A percentile compares a stretch with the other conserved stretches of the same genome.
These are phyloP conservation scores for Odontamblyopus lacepedii DNA, from an alignment of 2,797 vertebrate genomes.

Conservation along the genomic window DNA sequence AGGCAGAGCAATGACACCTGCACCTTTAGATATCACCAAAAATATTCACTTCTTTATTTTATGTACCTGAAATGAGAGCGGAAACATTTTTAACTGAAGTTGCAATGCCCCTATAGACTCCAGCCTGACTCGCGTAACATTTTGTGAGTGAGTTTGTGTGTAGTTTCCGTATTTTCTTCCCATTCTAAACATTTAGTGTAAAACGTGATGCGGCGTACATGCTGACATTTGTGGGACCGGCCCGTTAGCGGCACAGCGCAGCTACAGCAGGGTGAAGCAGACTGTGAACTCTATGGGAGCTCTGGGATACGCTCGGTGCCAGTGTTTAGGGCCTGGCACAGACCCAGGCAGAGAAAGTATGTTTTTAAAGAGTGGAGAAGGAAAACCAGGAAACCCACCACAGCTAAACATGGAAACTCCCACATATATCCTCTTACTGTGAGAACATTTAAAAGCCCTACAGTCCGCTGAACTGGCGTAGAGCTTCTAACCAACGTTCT, in stretches of 20 bases:
- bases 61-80: no score
- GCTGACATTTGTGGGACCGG: background rate
- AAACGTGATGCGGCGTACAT: background rate
- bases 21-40: no score
- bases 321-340: background rate
- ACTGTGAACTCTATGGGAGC: background rate
- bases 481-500: no score
- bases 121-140: no score
- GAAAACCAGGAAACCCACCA: constrained; percentile 15
- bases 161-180: background rate
- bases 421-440: background rate
- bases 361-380: constrained; percentile 3
- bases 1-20: no score
- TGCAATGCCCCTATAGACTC: no score
- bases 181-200: background rate
- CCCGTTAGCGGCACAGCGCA: background rate
- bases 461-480: background rate
- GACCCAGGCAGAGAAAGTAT: background rate
- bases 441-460: background rate
- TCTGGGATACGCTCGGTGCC: background rate
- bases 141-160: no score
- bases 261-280: background rate
- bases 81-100: no score
- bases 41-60: no score
- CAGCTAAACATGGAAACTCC: constrained; percentile 17